Base-by-base conservation (phyloP, 2,888 invertebrate genomes). In the Colostygia pectinataria region DNA sequence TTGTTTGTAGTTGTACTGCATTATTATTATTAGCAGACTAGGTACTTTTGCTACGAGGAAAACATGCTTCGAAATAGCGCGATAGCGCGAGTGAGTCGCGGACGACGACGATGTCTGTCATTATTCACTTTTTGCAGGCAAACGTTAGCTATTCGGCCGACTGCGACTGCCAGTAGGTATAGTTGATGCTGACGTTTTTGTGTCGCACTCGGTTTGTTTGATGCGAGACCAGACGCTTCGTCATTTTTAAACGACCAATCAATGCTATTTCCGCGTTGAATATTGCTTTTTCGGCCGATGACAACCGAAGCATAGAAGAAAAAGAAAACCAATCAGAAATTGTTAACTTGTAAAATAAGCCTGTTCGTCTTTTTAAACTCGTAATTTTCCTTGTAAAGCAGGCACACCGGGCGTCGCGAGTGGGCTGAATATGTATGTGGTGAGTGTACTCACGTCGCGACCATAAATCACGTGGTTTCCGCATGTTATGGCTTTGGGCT, bases 11-110 rank as follows among this genome's bases (percentile, higher is more conserved):
- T 68, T 68, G 70, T 63, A 63, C 57, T 56, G 49, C 49, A 57
- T 28, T 50, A 70, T 77, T 78, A 77, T 80, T 80, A 80, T 77
- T 77, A 72, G 65, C 60, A 55, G 60, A 51, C 58, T 73, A 68
- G 67, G 71, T 77, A 73, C 72, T 77, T 72, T 80, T 74, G 69
- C 74, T 75, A 81, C 65, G 80, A 85, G 85, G 84, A 86, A 83
- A 84, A 85, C 71, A 73, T 72, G 71, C 77, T 80, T 83, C 72
- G 73, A 84, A 85, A 84, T 85, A 84, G 83, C 80, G 60, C 74
- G 68, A 74, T 81, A 77, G 82, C 79, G 76, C 74, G 73, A 68
- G 72, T 58, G 66, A 68, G 65, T 67, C 66, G 66, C 59, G 58
- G 64, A 53, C 72, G 64, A 40, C 57, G 65, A 53, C 72, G 65